These are phyloP conservation scores for Morpho achilles DNA, from an alignment of 2,888 invertebrate species.

Conservation along the genomic window DNA sequence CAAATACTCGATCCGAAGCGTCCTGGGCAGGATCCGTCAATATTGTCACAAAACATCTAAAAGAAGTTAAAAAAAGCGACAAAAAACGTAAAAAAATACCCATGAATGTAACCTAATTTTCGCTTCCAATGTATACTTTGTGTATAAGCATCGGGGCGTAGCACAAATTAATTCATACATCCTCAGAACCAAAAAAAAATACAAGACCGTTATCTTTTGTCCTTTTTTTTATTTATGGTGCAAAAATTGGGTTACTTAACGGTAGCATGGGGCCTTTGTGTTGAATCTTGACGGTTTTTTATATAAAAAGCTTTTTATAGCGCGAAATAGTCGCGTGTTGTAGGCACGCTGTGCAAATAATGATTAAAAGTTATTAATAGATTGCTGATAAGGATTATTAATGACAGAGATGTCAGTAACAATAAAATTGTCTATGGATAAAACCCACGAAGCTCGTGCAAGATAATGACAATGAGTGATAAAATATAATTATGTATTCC, in stretches of 20 bases:
- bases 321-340: slow-evolving; percentile 35
- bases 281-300: slow-evolving; percentile 42
- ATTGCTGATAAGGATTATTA: slow-evolving; percentile 44
- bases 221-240: slow-evolving; percentile 70
- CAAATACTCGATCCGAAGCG: slow-evolving; percentile 58
- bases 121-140: slow-evolving; percentile 70
- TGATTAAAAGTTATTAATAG: slow-evolving; percentile 53
- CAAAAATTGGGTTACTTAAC: slow-evolving; percentile 79
- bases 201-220: slow-evolving; percentile 66
- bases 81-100: slow-evolving; percentile 39
- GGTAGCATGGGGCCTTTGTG: slow-evolving; percentile 63
- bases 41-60: slow-evolving; percentile 74
- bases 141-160: slow-evolving; percentile 74
- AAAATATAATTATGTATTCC: not conserved
- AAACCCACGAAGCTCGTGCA: slow-evolving; percentile 10
- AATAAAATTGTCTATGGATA: slow-evolving; percentile 10
- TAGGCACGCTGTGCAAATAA: slow-evolving; percentile 27
- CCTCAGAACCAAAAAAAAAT: slow-evolving; percentile 44
- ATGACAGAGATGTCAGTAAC: slow-evolving; percentile 37
- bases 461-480: slow-evolving; percentile 4
- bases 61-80: slow-evolving; percentile 30
- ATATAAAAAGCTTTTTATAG: slow-evolving; percentile 37
- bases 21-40: slow-evolving; percentile 67
- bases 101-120: slow-evolving; percentile 76
- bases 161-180: slow-evolving; percentile 71